Conservation (phyloP, 2,797 vertebrate species). For the Trematomus bernacchii region DNA sequence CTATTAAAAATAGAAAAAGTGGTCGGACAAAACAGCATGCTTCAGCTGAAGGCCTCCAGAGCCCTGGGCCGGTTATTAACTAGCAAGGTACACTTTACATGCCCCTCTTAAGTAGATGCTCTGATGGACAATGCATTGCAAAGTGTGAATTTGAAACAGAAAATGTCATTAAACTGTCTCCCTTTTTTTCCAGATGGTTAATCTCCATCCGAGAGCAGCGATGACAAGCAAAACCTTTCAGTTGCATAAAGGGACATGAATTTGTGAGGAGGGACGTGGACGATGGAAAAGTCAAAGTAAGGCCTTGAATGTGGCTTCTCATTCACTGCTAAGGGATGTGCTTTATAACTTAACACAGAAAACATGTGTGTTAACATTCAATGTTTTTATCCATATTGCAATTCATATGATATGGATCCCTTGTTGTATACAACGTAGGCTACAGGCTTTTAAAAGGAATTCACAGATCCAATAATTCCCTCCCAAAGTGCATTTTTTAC, state of each 20-base stretch:
- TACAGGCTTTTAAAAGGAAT: conserved; percentile 17
- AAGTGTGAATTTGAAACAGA: conserved; percentile 37
- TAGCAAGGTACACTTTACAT: conserved; percentile 45
- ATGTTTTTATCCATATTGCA: conserved; percentile 13
- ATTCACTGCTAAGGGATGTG: conserved; percentile 4
- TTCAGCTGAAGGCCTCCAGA: conserved; percentile 61
- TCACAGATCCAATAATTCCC: conserved; percentile 7
- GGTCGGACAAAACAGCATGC: conserved; percentile 72
- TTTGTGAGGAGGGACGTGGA: conserved; percentile 19
- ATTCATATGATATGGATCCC: conserved; percentile 1
- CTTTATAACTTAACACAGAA: neutral
- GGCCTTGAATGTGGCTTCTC: neutral
- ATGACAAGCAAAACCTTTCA: conserved; percentile 72
- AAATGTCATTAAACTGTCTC: conserved; percentile 53
- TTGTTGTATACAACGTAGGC: neutral
- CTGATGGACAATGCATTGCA: conserved; percentile 44
- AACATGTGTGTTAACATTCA: neutral
- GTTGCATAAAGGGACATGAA: conserved; percentile 20
- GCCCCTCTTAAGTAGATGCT: conserved; percentile 50
- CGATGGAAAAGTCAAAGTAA: neutral
- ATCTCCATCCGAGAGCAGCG: conserved; percentile 35
- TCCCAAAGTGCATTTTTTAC: conserved; percentile 36
- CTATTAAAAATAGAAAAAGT: conserved; percentile 81
- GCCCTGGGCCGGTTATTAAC: conserved; percentile 62
- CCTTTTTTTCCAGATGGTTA: conserved; percentile 52